Conservation (phyloP, 1,140 invertebrate species). For the Lasaia peninsularis region DNA sequence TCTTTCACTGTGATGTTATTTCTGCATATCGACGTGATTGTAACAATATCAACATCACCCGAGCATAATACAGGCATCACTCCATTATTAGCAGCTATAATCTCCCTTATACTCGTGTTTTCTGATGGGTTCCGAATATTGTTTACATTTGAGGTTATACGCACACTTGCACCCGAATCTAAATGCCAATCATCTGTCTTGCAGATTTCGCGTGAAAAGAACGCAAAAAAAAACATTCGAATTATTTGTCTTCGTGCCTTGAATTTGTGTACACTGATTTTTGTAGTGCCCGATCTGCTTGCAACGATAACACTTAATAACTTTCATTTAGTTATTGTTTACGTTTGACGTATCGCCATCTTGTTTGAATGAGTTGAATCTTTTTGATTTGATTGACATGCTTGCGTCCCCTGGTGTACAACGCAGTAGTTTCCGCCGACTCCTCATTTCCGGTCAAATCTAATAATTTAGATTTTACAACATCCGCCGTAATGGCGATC, state of each 20-base stretch:
- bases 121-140: slow-evolving; percentile 24
- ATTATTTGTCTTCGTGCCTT: slow-evolving; percentile 18
- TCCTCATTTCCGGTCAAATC: slow-evolving; percentile 18
- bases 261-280: slow-evolving; percentile 22
- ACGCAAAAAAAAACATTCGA: slow-evolving; percentile 35
- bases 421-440: slow-evolving; percentile 19
- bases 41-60: slow-evolving; percentile 30
- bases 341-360: slow-evolving; percentile 1
- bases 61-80: slow-evolving; percentile 26
- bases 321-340: slow-evolving; percentile 5
- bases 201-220: slow-evolving; percentile 28
- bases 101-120: slow-evolving; percentile 29
- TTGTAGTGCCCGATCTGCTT: slow-evolving; percentile 29
- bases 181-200: slow-evolving; percentile 34
- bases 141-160: slow-evolving; percentile 25
- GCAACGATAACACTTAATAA: slow-evolving; percentile 28
- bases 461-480: slow-evolving; percentile 27
- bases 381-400: slow-evolving; percentile 9
- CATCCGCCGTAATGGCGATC: slow-evolving; percentile 18
- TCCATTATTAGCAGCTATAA: slow-evolving; percentile 30
- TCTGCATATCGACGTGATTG: slow-evolving; percentile 15
- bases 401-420: slow-evolving; percentile 1
- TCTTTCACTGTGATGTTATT: slow-evolving; percentile 18
- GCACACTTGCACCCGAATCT: slow-evolving; percentile 33
- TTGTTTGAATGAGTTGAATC: slow-evolving; percentile 2